Conservation (phyloP, 2,113 vertebrate genomes). For the Chaetops frenatus region DNA sequence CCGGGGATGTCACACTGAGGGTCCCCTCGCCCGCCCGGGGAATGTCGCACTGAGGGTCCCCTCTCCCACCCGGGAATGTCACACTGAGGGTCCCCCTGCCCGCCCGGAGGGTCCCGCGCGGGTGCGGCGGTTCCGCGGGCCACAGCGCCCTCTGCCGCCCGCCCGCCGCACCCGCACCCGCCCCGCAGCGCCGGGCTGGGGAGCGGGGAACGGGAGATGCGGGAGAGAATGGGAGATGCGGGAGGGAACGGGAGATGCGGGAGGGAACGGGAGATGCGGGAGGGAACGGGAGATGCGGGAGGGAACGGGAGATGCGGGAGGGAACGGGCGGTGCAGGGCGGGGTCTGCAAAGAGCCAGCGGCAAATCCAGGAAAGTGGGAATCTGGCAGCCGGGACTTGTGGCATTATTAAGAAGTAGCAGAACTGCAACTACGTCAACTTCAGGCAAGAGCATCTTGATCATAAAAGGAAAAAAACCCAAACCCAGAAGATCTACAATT, state of each 20-base stretch:
- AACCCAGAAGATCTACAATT: background rate
- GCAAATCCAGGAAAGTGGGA: background rate
- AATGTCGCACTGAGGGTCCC: too few species aligned
- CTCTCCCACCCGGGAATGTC: rapidly evolving
- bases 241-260: background rate
- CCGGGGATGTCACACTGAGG: rapidly evolving
- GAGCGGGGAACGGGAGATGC: background rate
- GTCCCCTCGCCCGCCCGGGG: too few species aligned
- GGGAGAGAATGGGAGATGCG: background rate
- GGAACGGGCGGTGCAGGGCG: rapidly evolving
- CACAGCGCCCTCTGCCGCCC: background rate
- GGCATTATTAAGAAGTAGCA: rapidly evolving
- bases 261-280: background rate
- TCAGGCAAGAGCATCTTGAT: background rate
- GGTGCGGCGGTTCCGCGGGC: background rate
- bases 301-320: background rate
- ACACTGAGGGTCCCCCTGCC: too few species aligned
- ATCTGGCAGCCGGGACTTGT: rapidly evolving
- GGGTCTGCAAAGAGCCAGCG: background rate
- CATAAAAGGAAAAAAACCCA: background rate
- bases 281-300: background rate
- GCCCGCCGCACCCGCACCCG: background rate
- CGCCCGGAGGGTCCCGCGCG: background rate
- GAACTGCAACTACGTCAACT: rapidly evolving
- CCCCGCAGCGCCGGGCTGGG: background rate